Evolutionary conservation across 2,797 vertebrate genomes (phyloP).

Genomic region (Pangasius djambal): DNA sequence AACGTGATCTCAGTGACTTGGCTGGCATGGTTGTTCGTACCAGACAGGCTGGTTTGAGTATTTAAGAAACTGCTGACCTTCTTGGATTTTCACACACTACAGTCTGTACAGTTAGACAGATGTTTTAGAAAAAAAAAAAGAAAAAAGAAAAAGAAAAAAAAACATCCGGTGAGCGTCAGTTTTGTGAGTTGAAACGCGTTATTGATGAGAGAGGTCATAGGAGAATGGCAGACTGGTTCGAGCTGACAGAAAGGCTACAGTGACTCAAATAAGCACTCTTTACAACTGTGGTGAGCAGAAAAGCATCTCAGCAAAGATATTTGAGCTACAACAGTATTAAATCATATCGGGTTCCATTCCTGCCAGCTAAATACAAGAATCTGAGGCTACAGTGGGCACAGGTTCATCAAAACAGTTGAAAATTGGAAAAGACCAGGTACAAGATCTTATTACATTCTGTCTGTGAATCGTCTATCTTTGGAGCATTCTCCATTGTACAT

Average conservation of each 20-base stretch:
- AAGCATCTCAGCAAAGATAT: not conserved
- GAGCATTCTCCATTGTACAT: not conserved
- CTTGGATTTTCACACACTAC: not conserved
- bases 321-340: not conserved
- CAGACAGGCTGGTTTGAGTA: not conserved
- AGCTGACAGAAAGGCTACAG: not conserved
- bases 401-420: not conserved
- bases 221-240: not conserved
- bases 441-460: not conserved
- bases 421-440: not conserved
- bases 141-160: not conserved
- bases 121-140: not conserved
- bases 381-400: not conserved
- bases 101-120: not conserved
- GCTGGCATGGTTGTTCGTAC: no score
- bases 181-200: not conserved
- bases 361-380: not conserved
- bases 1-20: not conserved
- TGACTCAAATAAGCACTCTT: not conserved
- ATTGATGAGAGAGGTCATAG: not conserved
- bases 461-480: not conserved
- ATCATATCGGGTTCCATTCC: not conserved
- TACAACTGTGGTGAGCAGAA: not conserved
- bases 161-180: not conserved
- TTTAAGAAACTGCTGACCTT: not conserved